These are phyloP conservation scores for Altica lythri DNA, from an alignment of 2,888 invertebrate species.

Conservation along the genomic window DNA sequence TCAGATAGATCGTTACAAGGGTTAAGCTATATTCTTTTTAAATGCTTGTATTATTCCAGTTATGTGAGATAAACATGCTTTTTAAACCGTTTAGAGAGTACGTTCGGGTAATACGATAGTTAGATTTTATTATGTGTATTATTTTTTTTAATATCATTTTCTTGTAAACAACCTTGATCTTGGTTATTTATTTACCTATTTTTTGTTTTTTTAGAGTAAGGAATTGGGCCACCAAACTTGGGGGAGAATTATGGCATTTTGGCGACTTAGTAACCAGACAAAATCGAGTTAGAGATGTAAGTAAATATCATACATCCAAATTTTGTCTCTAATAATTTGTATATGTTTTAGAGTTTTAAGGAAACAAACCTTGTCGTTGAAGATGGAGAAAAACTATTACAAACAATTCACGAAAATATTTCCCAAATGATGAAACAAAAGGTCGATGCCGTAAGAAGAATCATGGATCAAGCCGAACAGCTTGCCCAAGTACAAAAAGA, in stretches of 20 bases:
- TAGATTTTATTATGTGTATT: neutral
- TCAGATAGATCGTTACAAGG: too few relatives aligned
- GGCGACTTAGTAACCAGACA: constrained; percentile 81
- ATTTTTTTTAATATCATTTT: neutral
- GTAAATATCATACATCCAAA: constrained; percentile 40
- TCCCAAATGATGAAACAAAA: constrained; percentile 87
- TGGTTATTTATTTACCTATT: neutral
- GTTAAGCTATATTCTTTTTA: too few relatives aligned
- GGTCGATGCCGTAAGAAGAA: constrained; percentile 84
- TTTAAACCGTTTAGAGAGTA: neutral
- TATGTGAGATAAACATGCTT: too few relatives aligned
- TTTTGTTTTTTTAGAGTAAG: constrained; percentile 64
- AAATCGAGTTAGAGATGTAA: constrained; percentile 77
- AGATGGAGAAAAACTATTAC: constrained; percentile 78
- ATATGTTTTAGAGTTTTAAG: constrained; percentile 72
- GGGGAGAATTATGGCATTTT: constrained; percentile 78
- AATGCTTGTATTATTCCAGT: too few relatives aligned
- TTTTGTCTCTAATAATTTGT: constrained; percentile 5
- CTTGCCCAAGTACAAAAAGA: constrained; percentile 70
- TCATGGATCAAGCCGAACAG: constrained; percentile 87
- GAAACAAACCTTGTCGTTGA: constrained; percentile 72
- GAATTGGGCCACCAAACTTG: constrained; percentile 81
- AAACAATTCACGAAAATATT: constrained; percentile 83
- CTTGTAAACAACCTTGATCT: neutral
- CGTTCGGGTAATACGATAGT: neutral